Percentiles rank a stretch among this genome's conserved stretches.
These are phyloP conservation scores for Osmoderma eremita DNA, from an alignment of 2,888 invertebrate genomes.

Conservation along the genomic window DNA sequence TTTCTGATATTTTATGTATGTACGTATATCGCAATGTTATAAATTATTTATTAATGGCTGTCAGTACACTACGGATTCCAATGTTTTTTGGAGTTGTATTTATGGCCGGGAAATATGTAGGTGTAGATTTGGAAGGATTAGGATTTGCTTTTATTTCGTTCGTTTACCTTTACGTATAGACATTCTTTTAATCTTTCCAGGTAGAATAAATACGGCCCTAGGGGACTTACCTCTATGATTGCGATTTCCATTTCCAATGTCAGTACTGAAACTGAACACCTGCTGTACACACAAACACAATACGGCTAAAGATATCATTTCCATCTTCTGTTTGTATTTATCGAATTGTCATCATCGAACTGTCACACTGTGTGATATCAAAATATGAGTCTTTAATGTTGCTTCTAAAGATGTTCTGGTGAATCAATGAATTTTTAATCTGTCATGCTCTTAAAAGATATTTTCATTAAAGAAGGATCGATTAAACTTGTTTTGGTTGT, in stretches of 20 bases:
- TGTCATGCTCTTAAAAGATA: constrained; percentile 7
- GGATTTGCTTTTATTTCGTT: too few relatives aligned
- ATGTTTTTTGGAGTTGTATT: too few relatives aligned
- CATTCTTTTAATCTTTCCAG: too few relatives aligned
- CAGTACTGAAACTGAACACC: constrained; percentile 49
- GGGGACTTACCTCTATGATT: constrained; percentile 53
- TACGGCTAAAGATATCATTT: constrained; percentile 41
- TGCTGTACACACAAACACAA: constrained; percentile 55
- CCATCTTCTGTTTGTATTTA: constrained; percentile 1
- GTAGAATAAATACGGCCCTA: not conserved
- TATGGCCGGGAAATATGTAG: too few relatives aligned
- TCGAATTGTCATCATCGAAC: constrained; percentile 21
- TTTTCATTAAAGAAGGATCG: constrained; percentile 11
- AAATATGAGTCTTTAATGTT: not conserved
- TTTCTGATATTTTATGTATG: too few relatives aligned
- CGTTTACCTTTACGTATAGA: too few relatives aligned
- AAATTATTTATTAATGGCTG: too few relatives aligned
- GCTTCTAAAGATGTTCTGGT: not conserved
- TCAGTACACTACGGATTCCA: too few relatives aligned
- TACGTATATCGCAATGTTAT: too few relatives aligned
- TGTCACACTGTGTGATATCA: not conserved
- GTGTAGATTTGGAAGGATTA: too few relatives aligned
- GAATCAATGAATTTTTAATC: constrained; percentile 1
- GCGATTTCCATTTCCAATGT: constrained; percentile 47
- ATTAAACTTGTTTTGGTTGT: not conserved